A percentile compares a stretch with the other conserved stretches of the same genome.
Evolutionary conservation across 2,797 vertebrate species (phyloP).

Genomic region (Micromesistius poutassou): DNA sequence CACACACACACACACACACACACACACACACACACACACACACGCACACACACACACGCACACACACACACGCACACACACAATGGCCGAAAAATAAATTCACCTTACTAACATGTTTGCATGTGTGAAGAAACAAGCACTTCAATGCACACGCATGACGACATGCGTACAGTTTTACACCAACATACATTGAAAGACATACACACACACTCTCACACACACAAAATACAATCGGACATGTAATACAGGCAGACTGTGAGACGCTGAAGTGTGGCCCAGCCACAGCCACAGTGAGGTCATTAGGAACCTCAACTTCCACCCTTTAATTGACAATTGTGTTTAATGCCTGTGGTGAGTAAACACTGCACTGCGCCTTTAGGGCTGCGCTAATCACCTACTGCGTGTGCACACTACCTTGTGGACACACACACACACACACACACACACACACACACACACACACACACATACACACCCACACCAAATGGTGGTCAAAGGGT

Average conservation of each 20-base stretch:
- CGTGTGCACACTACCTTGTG: not conserved
- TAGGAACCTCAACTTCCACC: slow-evolving; percentile 62
- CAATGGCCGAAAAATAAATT: not conserved
- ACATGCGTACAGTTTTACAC: slow-evolving; percentile 13
- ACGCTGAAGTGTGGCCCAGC: slow-evolving; percentile 59
- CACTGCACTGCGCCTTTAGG: slow-evolving; percentile 47
- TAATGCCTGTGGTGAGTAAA: slow-evolving; percentile 66
- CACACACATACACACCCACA: not conserved
- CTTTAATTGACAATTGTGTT: slow-evolving; percentile 69
- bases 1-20: not conserved
- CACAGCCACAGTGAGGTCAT: slow-evolving; percentile 62
- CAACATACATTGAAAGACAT: not conserved
- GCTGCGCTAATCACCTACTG: slow-evolving; percentile 44
- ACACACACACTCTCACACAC: slow-evolving; percentile 2
- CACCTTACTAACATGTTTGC: not conserved
- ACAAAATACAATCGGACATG: too few relatives aligned
- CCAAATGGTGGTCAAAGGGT: not conserved
- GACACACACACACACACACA: not conserved
- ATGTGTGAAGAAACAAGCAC: not conserved
- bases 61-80: slow-evolving; percentile 6
- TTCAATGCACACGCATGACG: slow-evolving; percentile 1
- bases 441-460: slow-evolving; percentile 12
- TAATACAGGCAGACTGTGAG: slow-evolving; percentile 65
- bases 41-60: not conserved
- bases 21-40: slow-evolving; percentile 7